Base-by-base conservation (phyloP, 2,888 invertebrate genomes). In the Nomada fucata region DNA sequence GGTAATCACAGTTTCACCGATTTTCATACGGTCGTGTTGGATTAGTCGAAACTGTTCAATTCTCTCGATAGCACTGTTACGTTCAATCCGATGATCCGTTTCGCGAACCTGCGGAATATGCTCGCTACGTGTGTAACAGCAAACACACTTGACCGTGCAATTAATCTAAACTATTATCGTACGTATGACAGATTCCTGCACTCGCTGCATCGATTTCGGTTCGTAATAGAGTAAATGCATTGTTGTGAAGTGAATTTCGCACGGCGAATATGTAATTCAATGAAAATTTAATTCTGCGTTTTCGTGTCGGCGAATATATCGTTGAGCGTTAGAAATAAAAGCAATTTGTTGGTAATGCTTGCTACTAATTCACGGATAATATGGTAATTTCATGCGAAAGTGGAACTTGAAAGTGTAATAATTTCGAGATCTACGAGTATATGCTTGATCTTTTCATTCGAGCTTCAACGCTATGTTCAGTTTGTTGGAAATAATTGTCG, bases 91-190 rank as follows among this genome's bases (percentile, higher is more conserved):
- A 57, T 70, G 78, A 75, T 83, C 68, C 69, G 76, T 73, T 67
- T 65, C 71, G 61, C 55, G 61, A 59, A 53, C 53, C 42, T 70
- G 55, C 44, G 72, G 70, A 70, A 82, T 75, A 84, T 59, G 72
- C 76, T 82, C 72, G 79, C 76, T 82, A 82, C 81, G 69, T 52
- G 50, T 80, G 78, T 82, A 72, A 61, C 80, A 55, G 76, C 57
- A 70, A 71, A 68, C 68, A 72, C 76, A 61, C 79, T 76, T 76
- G 79, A 77, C 79, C 77, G 11, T 69, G 72, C 75, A 71, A 83
- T 83, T 83, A 78, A 82, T 76, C 76, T 68, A 75, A 68, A 82
- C 82, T 72, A 72, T 82, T 78, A 75, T 78, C 74, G 73, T 75
- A 71, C 50, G 63, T 76, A 82, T 76, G 80, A 82, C 82, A 73